Evolutionary conservation across 2,888 invertebrate species (phyloP), one percentile per base, ranked within the genome.

Genomic region (Spodoptera exigua): DNA sequence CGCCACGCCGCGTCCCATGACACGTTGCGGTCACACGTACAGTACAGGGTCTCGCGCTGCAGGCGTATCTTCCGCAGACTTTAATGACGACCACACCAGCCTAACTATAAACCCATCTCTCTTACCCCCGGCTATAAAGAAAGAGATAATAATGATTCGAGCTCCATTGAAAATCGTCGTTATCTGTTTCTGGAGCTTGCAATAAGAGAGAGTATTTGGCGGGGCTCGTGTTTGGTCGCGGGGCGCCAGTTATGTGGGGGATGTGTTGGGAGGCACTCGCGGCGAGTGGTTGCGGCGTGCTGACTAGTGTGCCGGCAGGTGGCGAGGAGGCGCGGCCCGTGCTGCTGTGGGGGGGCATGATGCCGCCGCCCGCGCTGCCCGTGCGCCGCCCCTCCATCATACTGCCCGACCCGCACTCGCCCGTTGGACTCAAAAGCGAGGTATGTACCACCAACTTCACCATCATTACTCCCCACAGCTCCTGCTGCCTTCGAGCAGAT

Each of bases 351-450:
- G 88, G 86, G 36, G 83, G 95, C 49, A 95, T 80, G 84, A 88
- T 83, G 88, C 87, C 95, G 87, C 95, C 76, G 95, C 96, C 81
- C 96, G 94, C 96, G 61, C 91, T 95, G 77, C 95, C 96, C 34
- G 95, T 95, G 66, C 95, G 97, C 16, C 93, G 97, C 5, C 95
- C 96, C 34, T 95, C 96, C 21, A 79, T 95, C 75, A 95, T 96
- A 44, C 85, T 95, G 55, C 95, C 95, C 21, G 96, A 96, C 76
- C 91, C 94, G 51, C 92, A 94, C 76, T 92, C 94, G 40, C 95
- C 95, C 2, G 94, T 95, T 59, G 95, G 93, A 11, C 90, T 96
- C 44, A 96, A 96, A 86, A 96, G 89, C 73, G 92, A 92, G 87
- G 91, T 91, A 54, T 14, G 72, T 58, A 14, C 9, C n/a, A 2